phyloP scores from a whole-genome alignment of 2,888 invertebrate genomes.

The Gisinianus flammeolus region DNA sequence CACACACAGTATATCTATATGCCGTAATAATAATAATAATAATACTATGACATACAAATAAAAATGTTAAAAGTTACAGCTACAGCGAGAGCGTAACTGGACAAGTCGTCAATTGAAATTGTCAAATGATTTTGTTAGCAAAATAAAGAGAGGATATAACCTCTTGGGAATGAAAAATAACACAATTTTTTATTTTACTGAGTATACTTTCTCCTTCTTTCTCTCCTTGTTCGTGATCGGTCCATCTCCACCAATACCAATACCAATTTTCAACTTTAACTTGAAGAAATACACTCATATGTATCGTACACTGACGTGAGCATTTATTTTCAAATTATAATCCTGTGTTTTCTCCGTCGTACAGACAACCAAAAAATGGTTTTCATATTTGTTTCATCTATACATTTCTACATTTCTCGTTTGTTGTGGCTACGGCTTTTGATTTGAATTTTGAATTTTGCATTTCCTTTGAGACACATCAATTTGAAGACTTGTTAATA shows the following conservation, averaged over 20 bases:
- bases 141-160: conserved; percentile 9
- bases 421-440: no score
- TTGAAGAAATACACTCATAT: no score
- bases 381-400: no score
- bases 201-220: conserved; percentile 9
- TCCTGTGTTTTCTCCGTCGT: background rate
- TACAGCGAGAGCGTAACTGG: no score
- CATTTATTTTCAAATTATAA: background rate
- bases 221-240: background rate
- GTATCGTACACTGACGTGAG: background rate
- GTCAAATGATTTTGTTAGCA: conserved; percentile 17
- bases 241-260: background rate
- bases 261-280: no score
- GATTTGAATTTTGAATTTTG: no score
- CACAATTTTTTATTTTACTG: background rate
- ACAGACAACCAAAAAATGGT: no score
- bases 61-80: conserved; percentile 1
- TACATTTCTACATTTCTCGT: no score
- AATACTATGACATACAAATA: no score
- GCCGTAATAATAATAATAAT: no score
- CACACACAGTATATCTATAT: background rate
- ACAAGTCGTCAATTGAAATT: conserved; percentile 20
- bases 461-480: no score
- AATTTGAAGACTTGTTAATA: no score
- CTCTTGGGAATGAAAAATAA: conserved; percentile 13